Evolutionary conservation across 2,113 vertebrate genomes (phyloP).

Genomic region (Hyperoodon ampullatus): DNA sequence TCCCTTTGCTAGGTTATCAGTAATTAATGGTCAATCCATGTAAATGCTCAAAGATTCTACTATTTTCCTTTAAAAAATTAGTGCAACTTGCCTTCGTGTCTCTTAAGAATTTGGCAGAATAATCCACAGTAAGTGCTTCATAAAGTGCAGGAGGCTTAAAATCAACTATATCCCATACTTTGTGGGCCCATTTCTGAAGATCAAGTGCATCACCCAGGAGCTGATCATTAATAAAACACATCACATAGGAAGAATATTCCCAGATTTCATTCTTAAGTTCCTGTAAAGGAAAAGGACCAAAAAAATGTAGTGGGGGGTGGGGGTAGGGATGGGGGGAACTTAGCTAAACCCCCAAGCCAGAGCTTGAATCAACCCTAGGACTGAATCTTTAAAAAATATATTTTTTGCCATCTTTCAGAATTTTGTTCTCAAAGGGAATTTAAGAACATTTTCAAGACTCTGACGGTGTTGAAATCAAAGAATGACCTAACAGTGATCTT

Average conservation of each 20-base stretch:
- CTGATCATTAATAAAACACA: slow-evolving; percentile 89
- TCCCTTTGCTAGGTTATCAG: not conserved
- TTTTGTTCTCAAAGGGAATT: slow-evolving; percentile 48
- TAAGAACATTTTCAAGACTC: not conserved
- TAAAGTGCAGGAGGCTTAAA: slow-evolving; percentile 83
- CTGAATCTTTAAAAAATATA: not conserved
- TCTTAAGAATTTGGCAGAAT: slow-evolving; percentile 86
- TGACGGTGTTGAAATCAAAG: not conserved
- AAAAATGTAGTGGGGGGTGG: not conserved
- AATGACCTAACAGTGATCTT: slow-evolving; percentile 26
- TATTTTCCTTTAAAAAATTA: not conserved
- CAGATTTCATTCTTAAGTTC: slow-evolving; percentile 90
- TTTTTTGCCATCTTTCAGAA: slow-evolving; percentile 42
- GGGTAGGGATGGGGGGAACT: not conserved
- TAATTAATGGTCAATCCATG: not conserved
- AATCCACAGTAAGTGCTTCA: slow-evolving; percentile 85
- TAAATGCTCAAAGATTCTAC: not conserved
- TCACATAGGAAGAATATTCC: slow-evolving; percentile 87
- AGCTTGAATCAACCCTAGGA: not conserved
- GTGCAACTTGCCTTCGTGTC: slow-evolving; percentile 87
- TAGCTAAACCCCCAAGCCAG: not conserved
- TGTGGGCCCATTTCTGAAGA: slow-evolving; percentile 87
- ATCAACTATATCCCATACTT: slow-evolving; percentile 85
- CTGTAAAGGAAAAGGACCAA: slow-evolving; percentile 79
- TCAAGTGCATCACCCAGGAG: slow-evolving; percentile 89